Conservation (phyloP, 2,797 vertebrate genomes). For the Sebastes glaucus region DNA sequence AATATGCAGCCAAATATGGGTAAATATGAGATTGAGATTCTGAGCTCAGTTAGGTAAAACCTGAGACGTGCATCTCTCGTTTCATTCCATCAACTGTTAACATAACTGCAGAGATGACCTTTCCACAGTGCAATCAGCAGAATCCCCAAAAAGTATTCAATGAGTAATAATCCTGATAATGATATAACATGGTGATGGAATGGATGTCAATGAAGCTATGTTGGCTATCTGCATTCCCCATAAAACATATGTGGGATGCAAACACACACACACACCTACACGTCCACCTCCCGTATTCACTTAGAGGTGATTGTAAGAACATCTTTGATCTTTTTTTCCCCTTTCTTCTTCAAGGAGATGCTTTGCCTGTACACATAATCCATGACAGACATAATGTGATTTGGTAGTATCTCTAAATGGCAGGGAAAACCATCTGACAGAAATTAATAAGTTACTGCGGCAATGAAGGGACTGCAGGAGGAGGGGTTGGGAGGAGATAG, state of each 20-base stretch:
- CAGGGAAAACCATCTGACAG: slow-evolving; percentile 89
- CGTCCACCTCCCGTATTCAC: slow-evolving; percentile 79
- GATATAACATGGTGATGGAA: not conserved
- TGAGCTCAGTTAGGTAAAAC: slow-evolving; percentile 4
- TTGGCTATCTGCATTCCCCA: slow-evolving; percentile 20
- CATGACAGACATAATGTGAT: slow-evolving; percentile 98
- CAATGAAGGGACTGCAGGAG: slow-evolving; percentile 78
- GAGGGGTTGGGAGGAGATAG: slow-evolving; percentile 57
- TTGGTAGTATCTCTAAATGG: slow-evolving; percentile 93
- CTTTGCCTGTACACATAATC: slow-evolving; percentile 88
- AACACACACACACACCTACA: slow-evolving; percentile 30
- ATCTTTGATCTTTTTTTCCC: slow-evolving; percentile 89
- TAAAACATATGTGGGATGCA: slow-evolving; percentile 35
- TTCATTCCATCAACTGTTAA: slow-evolving; percentile 12
- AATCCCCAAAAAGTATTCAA: not conserved
- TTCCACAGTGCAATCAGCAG: not conserved
- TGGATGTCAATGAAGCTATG: not conserved
- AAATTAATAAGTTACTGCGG: slow-evolving; percentile 88
- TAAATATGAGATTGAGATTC: slow-evolving; percentile 28
- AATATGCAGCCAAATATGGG: slow-evolving; percentile 9
- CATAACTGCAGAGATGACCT: not conserved
- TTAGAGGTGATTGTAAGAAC: slow-evolving; percentile 88
- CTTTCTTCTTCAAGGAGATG: slow-evolving; percentile 82
- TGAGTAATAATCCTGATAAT: slow-evolving; percentile 26
- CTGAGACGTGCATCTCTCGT: not conserved